Base-by-base conservation (phyloP, 2,888 invertebrate species). In the Alloscopus bannaensis region DNA sequence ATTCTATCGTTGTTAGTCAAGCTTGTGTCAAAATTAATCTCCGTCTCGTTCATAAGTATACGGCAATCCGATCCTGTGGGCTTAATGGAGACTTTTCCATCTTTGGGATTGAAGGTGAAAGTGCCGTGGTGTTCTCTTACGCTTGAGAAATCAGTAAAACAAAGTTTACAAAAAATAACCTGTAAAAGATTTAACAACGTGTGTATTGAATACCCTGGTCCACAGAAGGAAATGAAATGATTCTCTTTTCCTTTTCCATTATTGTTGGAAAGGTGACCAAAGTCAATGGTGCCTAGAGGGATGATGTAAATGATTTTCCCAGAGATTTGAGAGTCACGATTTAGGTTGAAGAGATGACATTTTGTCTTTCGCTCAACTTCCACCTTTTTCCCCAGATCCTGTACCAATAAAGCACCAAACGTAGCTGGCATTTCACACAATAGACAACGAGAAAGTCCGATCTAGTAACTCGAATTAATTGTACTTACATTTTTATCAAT, bases 271-370 rank as follows among this genome's bases (percentile, higher is more conserved):
- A n/a, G 4, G n/a, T 68, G 62, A 18, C 89, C 90, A 62, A 89
- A 87, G 24, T 87, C 86, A 24, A 87, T 88, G n/a, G 86, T 87
- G 13, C 89, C 89, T 3, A 86, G 83, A 16, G 88, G 87, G n/a
- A 91, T 86, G 82, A 91, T 89, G 86, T 90, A 89, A 29, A 90
- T 87, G 62, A 91, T 89, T 83, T 89, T 88, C 3, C 90, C 90
- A 0, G 89, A 88, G 69, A 91, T 87, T 86, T 89, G 88, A 1
- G 90, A 89, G 86, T 91, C 91, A 84, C 89, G 88, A 87, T 91
- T 91, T 77, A 91, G 85, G 86, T 91, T 91, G 87, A 88, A 90
- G 45, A 91, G 85, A 86, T 91, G 90, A 2, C 91, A 89, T 59
- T 88, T 87, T 2, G 86, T 88, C 82, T 88, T 88, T 84, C 88